A percentile compares a stretch with the other conserved stretches of the same genome.
Conservation (phyloP, 2,113 vertebrate genomes). For the Oncorhynchus nerka region DNA sequence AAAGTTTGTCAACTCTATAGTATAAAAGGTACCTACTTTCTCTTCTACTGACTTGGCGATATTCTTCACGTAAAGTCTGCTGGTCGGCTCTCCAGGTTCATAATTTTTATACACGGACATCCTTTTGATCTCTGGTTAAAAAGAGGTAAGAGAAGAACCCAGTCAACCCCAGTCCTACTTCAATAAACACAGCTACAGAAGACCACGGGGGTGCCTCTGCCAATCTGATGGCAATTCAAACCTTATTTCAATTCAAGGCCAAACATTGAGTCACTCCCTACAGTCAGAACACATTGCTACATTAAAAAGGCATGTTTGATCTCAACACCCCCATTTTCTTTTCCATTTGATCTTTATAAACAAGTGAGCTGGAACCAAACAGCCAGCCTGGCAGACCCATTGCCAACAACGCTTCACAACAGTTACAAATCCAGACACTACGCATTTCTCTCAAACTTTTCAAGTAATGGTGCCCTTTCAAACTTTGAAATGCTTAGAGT, state of each 20-base stretch:
- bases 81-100: constrained; percentile 92
- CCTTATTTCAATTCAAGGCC: constrained; percentile 17
- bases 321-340: too few species aligned
- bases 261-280: constrained; percentile 19
- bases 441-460: too few species aligned
- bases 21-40: constrained; percentile 77
- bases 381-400: too few species aligned
- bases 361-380: too few species aligned
- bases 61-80: constrained; percentile 97
- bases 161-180: constrained; percentile 23
- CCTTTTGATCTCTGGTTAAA: constrained; percentile 88
- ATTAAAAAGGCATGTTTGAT: neutral
- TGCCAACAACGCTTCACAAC: too few species aligned
- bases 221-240: constrained; percentile 27
- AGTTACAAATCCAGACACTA: too few species aligned
- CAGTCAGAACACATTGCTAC: neutral
- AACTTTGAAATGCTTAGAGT: too few species aligned
- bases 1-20: neutral
- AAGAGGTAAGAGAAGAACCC: neutral
- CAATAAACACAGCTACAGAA: constrained; percentile 38
- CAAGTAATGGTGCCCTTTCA: too few species aligned
- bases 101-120: constrained; percentile 96
- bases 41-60: constrained; percentile 94
- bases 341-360: too few species aligned
- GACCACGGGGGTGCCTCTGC: constrained; percentile 20